A percentile compares a stretch with the other conserved stretches of the same genome.
phyloP scores from a whole-genome alignment of 1,140 invertebrate species.

The Scylla paramamosain region DNA sequence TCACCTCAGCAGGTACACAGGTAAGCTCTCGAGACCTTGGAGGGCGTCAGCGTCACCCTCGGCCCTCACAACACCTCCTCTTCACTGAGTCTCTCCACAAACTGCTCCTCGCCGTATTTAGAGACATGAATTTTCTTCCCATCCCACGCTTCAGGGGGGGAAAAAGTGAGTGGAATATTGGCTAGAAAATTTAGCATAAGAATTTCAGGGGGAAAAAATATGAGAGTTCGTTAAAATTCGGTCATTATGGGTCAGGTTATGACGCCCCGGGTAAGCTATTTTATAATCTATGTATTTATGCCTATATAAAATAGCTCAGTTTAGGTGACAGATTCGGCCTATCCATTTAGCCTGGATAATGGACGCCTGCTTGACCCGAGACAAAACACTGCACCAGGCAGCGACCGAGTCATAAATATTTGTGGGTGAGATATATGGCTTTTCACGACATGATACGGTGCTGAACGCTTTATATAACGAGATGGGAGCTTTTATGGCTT shows the following conservation, averaged over 20 bases:
- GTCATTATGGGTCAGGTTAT: constrained; percentile 64
- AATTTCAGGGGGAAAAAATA: constrained; percentile 62
- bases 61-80: constrained; percentile 52
- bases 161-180: constrained; percentile 54
- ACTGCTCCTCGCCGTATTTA: constrained; percentile 56
- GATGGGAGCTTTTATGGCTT: constrained; percentile 19
- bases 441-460: constrained; percentile 13
- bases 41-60: not conserved
- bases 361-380: constrained; percentile 16
- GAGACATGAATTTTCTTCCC: constrained; percentile 61
- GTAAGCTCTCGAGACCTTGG: constrained; percentile 33
- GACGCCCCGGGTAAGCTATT: constrained; percentile 31
- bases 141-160: not conserved
- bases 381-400: not conserved
- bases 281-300: constrained; percentile 49
- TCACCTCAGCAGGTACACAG: not conserved
- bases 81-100: constrained; percentile 56
- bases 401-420: not conserved
- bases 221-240: constrained; percentile 66
- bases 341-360: constrained; percentile 4
- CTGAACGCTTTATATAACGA: constrained; percentile 13
- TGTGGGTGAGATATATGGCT: not conserved
- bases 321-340: constrained; percentile 17
- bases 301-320: constrained; percentile 29
- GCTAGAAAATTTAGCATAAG: constrained; percentile 70